These are phyloP conservation scores for Hassar affinis DNA, from an alignment of 2,113 vertebrate species.

Conservation along the genomic window DNA sequence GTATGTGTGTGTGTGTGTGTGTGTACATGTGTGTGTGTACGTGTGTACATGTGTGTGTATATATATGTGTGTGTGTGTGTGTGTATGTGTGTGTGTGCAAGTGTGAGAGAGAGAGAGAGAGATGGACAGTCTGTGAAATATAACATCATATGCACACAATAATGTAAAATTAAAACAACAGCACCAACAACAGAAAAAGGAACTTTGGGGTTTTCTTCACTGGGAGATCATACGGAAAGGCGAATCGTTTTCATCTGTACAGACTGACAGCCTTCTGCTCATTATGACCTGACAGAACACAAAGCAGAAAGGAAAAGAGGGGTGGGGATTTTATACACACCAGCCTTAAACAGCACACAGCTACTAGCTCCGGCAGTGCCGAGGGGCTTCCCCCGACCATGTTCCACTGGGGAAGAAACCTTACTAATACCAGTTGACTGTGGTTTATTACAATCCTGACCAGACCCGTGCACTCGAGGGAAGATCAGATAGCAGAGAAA, in stretches of 20 bases:
- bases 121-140: neutral
- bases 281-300: conserved; percentile 10
- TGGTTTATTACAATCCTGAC: neutral
- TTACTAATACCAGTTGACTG: conserved; percentile 9
- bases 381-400: neutral
- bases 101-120: neutral
- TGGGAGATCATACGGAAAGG: neutral
- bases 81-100: neutral
- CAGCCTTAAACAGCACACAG: conserved; percentile 3
- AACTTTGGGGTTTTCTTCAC: neutral
- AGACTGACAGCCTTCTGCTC: conserved; percentile 18
- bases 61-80: conserved; percentile 5
- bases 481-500: conserved; percentile 4
- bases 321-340: conserved; percentile 25
- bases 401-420: conserved; percentile 14
- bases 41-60: no score
- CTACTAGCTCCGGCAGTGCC: neutral
- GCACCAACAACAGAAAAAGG: conserved; percentile 7
- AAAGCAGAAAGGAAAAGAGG: conserved; percentile 27
- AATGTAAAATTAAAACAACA: neutral
- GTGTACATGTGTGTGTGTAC: no score
- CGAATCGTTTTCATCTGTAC: conserved; percentile 28
- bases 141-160: conserved; percentile 3
- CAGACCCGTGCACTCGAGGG: neutral
- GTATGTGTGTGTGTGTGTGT: no score